phyloP scores from a whole-genome alignment of 2,113 vertebrate genomes.

The Platysteira castanea region DNA sequence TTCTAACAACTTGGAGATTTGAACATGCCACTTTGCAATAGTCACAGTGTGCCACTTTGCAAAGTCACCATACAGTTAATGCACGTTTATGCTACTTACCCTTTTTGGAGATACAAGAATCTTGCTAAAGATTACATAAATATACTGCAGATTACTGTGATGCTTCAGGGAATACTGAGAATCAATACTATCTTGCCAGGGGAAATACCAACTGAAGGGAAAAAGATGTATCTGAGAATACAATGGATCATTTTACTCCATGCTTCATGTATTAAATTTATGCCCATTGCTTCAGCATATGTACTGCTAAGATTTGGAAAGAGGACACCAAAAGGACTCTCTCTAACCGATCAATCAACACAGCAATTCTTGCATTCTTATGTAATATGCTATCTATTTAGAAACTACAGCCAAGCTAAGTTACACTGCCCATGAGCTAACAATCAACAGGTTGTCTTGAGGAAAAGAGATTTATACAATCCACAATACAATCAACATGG shows the following conservation, averaged over 20 bases:
- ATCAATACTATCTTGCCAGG: background rate
- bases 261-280: background rate
- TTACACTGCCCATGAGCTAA: background rate
- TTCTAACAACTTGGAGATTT: background rate
- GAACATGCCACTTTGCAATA: background rate
- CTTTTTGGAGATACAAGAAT: background rate
- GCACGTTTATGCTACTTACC: background rate
- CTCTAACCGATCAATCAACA: conserved; percentile 1
- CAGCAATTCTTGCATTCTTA: background rate
- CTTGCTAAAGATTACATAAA: background rate
- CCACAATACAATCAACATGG: background rate
- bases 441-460: background rate
- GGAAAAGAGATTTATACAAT: background rate
- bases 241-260: background rate
- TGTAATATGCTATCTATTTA: background rate
- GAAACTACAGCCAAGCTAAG: background rate
- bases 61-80: background rate
- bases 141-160: background rate
- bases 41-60: background rate
- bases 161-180: background rate
- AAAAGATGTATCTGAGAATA: background rate
- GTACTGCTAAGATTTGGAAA: background rate
- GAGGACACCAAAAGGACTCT: background rate
- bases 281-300: background rate
- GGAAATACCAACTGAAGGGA: background rate